These are phyloP conservation scores for Xylota sylvarum DNA, from an alignment of 2,888 invertebrate genomes.

Conservation along the genomic window DNA sequence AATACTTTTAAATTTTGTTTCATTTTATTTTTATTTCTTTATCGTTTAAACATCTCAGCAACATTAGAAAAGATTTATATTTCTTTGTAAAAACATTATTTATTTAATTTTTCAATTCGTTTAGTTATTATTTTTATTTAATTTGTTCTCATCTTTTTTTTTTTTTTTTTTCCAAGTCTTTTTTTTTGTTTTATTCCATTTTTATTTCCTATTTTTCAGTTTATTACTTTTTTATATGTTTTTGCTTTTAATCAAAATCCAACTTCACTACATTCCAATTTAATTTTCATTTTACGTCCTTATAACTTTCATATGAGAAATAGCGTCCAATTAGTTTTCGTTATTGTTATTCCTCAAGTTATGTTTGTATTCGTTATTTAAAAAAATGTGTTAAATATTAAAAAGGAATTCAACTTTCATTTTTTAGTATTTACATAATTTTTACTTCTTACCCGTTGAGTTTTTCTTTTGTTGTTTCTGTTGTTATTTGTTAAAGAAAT, in stretches of 20 bases:
- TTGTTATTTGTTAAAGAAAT: constrained; percentile 46
- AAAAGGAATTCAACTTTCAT: background rate
- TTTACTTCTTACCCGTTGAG: constrained; percentile 10
- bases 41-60: constrained; percentile 4
- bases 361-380: constrained; percentile 7
- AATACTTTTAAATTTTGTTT: background rate
- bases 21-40: constrained; percentile 1
- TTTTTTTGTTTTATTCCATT: constrained; percentile 23
- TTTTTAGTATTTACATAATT: constrained; percentile 42
- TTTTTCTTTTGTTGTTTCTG: constrained; percentile 23
- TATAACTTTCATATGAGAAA: constrained; percentile 13
- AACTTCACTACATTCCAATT: constrained; percentile 22
- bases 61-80: constrained; percentile 7
- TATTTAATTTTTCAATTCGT: constrained; percentile 26
- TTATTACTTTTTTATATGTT: constrained; percentile 16
- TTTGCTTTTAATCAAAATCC: constrained; percentile 29
- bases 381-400: constrained; percentile 33
- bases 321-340: constrained; percentile 19
- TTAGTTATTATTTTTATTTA: too few relatives aligned
- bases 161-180: background rate
- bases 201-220: constrained; percentile 1
- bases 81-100: constrained; percentile 54
- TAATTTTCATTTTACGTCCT: background rate
- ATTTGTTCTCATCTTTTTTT: background rate
- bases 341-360: constrained; percentile 29